Evolutionary conservation across 2,113 vertebrate species (phyloP), one percentile per base, ranked within the genome.

Genomic region (Rhodinocichla rosea): DNA sequence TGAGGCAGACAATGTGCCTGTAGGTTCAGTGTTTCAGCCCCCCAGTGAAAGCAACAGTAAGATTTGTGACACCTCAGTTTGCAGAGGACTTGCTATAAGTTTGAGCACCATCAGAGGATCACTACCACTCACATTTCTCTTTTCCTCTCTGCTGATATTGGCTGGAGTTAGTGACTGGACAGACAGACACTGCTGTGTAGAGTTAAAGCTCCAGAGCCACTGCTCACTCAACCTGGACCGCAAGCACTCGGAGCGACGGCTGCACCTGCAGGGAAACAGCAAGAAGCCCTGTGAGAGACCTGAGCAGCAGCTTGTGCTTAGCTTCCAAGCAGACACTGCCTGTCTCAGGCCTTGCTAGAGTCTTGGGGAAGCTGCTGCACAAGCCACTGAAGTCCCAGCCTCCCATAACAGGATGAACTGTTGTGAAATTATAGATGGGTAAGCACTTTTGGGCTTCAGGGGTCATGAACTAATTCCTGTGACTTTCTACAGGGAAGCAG

Each of bases 171-270:
- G 75, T 8, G 98, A 97, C 82, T 98, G 98, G 62, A 99, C 90
- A 11, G 70, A 96, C 49, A 99, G 97, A 95, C 99, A 99, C 87
- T 98, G 98, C 79, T 97, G 98, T 47, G 98, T 98, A 30, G 99
- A 97, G 94, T 99, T 98, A 82, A 99, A 99, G 96, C 99, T 99
- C 99, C 99, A 99, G n/a, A 99, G 96, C 99, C 99, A 99, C 77
- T 98, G 98, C 59, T 99, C 98, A 4, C 97, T 94, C 87, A 97
- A 69, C 19, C 94, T 96, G 63, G 98, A 98, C 60, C 98, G 96
- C 5, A 96, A 73, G 91, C 99, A 99, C 70, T 99, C 98, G 0
- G 98, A 98, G 75, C 95, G 98, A 94, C 98, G 97, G 86, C 98
- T 98, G 95, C 99, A 99, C 96, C 99, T 99, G 95, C 56, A 71